A percentile compares a stretch with the other conserved stretches of the same genome.
These are phyloP conservation scores for Echeneis naucrates DNA, from an alignment of 2,797 vertebrate genomes.

Conservation along the genomic window DNA sequence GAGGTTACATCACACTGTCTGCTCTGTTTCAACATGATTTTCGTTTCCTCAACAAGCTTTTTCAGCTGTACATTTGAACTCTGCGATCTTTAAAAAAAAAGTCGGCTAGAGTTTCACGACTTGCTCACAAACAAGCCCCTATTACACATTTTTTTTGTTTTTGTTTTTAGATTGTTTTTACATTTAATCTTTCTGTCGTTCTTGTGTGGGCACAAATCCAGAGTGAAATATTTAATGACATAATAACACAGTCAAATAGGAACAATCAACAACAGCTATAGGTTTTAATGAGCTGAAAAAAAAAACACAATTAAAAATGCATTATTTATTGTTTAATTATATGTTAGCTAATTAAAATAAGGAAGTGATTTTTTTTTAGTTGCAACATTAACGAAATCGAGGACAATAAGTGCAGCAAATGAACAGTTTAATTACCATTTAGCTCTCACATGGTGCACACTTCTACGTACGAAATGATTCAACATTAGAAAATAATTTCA, in stretches of 20 bases:
- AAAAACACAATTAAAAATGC: conserved; percentile 68
- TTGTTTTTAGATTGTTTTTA: too few relatives aligned
- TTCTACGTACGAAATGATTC: conserved; percentile 5
- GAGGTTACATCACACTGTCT: conserved; percentile 48
- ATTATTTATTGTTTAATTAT: conserved; percentile 70
- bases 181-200: background rate
- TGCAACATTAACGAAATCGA: conserved; percentile 28
- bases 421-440: conserved; percentile 12
- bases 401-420: conserved; percentile 25
- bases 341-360: conserved; percentile 50
- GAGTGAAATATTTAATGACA: conserved; percentile 50
- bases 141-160: too few relatives aligned
- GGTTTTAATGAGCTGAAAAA: conserved; percentile 61
- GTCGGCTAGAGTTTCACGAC: background rate
- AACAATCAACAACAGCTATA: conserved; percentile 56
- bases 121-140: background rate
- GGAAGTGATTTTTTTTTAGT: conserved; percentile 21
- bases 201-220: conserved; percentile 35
- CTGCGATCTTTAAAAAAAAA: conserved; percentile 7
- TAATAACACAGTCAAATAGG: conserved; percentile 52
- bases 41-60: conserved; percentile 10
- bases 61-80: conserved; percentile 18
- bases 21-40: conserved; percentile 22
- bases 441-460: background rate
- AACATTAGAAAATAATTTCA: background rate